Evolutionary conservation across 2,113 vertebrate species (phyloP), one percentile per base, ranked within the genome.

Genomic region (Rhipidura dahli): DNA sequence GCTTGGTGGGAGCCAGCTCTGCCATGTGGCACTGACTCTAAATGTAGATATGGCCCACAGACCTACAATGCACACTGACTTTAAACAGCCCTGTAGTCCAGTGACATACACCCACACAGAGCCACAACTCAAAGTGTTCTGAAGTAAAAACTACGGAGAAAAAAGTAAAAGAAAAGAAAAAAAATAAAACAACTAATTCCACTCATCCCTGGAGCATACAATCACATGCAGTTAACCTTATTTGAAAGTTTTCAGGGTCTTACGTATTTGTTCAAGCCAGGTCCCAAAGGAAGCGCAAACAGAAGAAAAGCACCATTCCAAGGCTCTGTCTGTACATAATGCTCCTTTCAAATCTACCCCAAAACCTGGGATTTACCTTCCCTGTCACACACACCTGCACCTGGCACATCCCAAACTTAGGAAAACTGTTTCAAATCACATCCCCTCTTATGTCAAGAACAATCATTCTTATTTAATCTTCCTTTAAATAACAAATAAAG

Each of bases 321-420:
- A 85, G 24, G 33, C 26, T 77, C 14, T 49, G 13, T 73, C 70
- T 15, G 1, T 87, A 66, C 2, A 1, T 60, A 75, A 87, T 6
- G 7, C 7, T 75, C 60, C 49, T 71, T 81, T 49, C 69, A 70
- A 89, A 92, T 83, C 64, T 76, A 81, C 39, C n/a, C 47, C 68
- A 63, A 64, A 91, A 59, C 18, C 63, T n/a, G 27, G 68, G 64
- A 77, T 93, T 91, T 92, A 84, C 93, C 83, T 90, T 96, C 24
- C 11, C 28, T 66, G 56, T 83, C 21, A 59, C 44, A 59, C 28
- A 69, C 30, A 57, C 54, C 26, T 42, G 72, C 69, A 91, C 24
- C 42, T 63, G 30, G 33, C 7, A 1, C 35, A 88, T 80, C 49
- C 42, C 37, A 81, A 75, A 83, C 35, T 76, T 22, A 10, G 28